phyloP scores from a whole-genome alignment of 1,140 invertebrate genomes.

The Delia radicum region DNA sequence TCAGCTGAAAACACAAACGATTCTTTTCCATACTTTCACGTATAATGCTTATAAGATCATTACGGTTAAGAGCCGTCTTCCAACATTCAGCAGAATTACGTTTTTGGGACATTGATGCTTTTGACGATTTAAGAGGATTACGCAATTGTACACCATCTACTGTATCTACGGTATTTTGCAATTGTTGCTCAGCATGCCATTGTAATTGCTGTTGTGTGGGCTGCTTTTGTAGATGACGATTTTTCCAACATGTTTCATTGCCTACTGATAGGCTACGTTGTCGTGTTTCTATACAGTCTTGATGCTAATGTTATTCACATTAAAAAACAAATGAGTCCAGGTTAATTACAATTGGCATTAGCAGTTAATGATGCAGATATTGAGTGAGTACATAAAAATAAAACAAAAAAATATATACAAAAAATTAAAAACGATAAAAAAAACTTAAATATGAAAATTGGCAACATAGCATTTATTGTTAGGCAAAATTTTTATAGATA shows the following conservation, averaged over 20 bases:
- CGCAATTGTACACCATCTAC: constrained; percentile 50
- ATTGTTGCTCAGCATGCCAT: constrained; percentile 22
- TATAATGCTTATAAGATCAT: constrained; percentile 81
- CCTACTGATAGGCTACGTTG: constrained; percentile 54
- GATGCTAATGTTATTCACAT: constrained; percentile 36
- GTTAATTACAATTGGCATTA: background rate
- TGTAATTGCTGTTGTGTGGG: constrained; percentile 30
- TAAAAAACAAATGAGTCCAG: background rate
- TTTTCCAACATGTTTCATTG: constrained; percentile 50
- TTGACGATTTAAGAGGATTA: constrained; percentile 32
- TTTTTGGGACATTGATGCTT: constrained; percentile 28
- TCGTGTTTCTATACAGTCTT: constrained; percentile 51
- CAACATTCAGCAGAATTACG: constrained; percentile 53
- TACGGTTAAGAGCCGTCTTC: constrained; percentile 70
- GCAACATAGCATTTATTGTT: background rate
- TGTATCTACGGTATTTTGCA: constrained; percentile 34
- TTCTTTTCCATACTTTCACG: constrained; percentile 91
- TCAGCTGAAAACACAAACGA: constrained; percentile 78
- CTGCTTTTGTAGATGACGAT: constrained; percentile 31
- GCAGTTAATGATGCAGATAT: background rate
- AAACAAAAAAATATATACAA: background rate
- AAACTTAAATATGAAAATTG: background rate
- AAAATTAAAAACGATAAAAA: background rate
- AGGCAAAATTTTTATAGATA: too few species aligned
- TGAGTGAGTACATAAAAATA: background rate